Base-by-base conservation (phyloP, 1,140 invertebrate genomes). In the Panagrolaimus sp. region DNA sequence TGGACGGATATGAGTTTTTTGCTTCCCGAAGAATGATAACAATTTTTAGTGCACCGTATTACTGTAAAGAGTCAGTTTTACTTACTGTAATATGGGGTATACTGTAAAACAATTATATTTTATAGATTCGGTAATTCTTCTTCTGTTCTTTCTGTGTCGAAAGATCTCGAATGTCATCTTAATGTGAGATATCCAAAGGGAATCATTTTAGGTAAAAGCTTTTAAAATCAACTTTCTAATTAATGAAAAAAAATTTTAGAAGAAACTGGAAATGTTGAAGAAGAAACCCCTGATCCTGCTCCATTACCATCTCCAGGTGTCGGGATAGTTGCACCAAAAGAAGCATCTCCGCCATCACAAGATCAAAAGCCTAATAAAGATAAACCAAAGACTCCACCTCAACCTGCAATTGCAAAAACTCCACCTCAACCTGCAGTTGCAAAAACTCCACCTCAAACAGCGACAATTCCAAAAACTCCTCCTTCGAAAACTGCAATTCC, bases 1-100 rank as follows among this genome's bases (percentile, higher is more conserved):
- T 96, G 86, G 93, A 96, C 85, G 94, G 94, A 9, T 96, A 96
- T 85, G 94, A 96, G 85, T 97, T 97, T 85, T 97, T 96, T 85
- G 94, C 93, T 9, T 96, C 96, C 85, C 87, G 94, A 10, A 88
- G 90, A 75, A 81, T 90, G 71, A 88, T 90, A 5, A 90, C 89
- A 5, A 81, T 64, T 17, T 64, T 64, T 43, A 43, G 28, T 14
- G 28, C 28, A 17, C 63, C 63, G 2, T 43, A 64, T 43, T 64
- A 64, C 28, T 64, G 63, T 58, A 58, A 58, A 58, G 52, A 58
- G 10, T 38, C 2, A 38, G 32, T 38, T 38, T 38, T n/a, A n/a
- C 32, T n/a, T n/a, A n/a, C n/a, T n/a, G n/a, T n/a, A n/a, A n/a
- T n/a, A n/a, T n/a, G n/a, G n/a, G n/a, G n/a, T n/a, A 38, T 38